phyloP scores from a whole-genome alignment of 2,797 vertebrate species.

The Takifugu ocellatus region DNA sequence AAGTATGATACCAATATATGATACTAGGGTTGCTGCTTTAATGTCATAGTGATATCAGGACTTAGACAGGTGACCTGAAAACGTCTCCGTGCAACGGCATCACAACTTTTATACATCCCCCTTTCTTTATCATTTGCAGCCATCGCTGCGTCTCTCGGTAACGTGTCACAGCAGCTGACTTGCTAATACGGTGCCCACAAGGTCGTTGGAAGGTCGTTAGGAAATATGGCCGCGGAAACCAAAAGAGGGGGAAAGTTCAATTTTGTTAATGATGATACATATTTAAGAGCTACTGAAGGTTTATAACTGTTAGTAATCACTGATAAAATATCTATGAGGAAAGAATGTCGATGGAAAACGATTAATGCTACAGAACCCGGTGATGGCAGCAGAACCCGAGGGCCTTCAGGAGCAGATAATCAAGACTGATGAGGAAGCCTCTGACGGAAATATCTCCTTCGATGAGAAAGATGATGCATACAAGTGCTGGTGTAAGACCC shows the following conservation, averaged over 20 bases:
- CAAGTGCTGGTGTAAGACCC: slow-evolving; percentile 23
- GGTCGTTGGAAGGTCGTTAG: slow-evolving; percentile 13
- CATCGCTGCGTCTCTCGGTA: too few relatives aligned
- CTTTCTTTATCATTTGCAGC: slow-evolving; percentile 18
- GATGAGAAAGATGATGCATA: slow-evolving; percentile 32
- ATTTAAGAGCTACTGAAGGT: neutral
- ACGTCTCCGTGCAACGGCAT: too few relatives aligned
- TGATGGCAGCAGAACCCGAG: neutral
- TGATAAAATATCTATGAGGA: neutral
- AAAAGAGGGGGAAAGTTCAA: neutral
- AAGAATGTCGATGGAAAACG: neutral
- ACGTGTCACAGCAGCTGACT: too few relatives aligned
- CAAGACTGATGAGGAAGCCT: slow-evolving; percentile 20
- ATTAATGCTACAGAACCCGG: too few relatives aligned
- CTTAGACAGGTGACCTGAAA: too few relatives aligned
- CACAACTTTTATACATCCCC: slow-evolving; percentile 37
- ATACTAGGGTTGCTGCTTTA: too few relatives aligned
- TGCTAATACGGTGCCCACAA: neutral
- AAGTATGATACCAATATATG: too few relatives aligned
- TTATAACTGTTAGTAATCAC: too few relatives aligned
- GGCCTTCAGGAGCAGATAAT: slow-evolving; percentile 8
- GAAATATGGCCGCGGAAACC: slow-evolving; percentile 8
- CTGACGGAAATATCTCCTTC: slow-evolving; percentile 21
- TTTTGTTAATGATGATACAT: neutral
- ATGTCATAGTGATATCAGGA: too few relatives aligned